phyloP scores from a whole-genome alignment of 2,113 vertebrate species.

The Laticauda colubrina region DNA sequence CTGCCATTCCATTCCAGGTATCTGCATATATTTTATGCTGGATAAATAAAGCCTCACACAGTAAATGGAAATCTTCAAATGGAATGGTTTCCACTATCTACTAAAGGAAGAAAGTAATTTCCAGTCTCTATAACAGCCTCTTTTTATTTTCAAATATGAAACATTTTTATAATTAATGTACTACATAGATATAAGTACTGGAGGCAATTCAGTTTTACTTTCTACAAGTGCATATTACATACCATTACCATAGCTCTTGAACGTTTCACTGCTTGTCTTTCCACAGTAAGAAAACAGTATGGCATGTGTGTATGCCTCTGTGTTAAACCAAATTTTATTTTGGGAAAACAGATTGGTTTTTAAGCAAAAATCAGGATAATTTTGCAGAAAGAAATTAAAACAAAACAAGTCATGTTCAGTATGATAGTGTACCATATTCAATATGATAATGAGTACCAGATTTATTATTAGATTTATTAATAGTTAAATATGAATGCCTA shows the following conservation, averaged over 20 bases:
- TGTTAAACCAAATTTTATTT: background rate
- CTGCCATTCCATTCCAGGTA: background rate
- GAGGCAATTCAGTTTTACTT: background rate
- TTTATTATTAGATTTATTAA: background rate
- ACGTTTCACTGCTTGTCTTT: background rate
- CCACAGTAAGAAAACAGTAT: background rate
- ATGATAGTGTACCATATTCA: background rate
- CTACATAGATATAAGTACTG: background rate
- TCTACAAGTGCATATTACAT: background rate
- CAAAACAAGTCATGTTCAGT: background rate
- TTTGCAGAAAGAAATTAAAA: background rate
- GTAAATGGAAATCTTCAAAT: background rate
- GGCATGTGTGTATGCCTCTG: background rate
- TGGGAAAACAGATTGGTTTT: background rate
- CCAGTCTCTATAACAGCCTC: background rate
- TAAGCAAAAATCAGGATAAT: background rate
- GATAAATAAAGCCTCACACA: background rate
- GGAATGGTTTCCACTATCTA: background rate
- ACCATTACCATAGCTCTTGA: background rate
- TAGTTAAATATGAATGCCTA: background rate
- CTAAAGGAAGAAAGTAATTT: background rate
- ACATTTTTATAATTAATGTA: background rate
- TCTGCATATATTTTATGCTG: background rate
- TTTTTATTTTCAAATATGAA: background rate
- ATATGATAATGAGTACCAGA: background rate